Percentiles rank a stretch among this genome's conserved stretches.
Conservation (phyloP, 2,113 vertebrate genomes). For the Poeciliopsis retropinna region DNA sequence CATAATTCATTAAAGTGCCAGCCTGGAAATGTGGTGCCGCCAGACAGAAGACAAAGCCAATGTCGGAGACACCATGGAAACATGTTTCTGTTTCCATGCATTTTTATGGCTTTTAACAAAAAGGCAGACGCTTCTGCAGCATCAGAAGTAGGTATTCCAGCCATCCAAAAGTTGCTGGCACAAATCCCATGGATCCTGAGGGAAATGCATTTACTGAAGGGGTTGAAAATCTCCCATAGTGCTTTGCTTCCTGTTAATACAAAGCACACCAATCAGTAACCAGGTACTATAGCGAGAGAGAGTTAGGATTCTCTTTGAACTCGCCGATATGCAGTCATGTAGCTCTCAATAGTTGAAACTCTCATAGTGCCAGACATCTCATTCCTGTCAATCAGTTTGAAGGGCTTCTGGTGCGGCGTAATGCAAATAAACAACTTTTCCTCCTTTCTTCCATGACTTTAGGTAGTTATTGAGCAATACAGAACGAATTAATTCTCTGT, state of each 20-base stretch:
- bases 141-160: constrained; percentile 45
- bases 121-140: constrained; percentile 31
- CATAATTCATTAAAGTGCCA: constrained; percentile 58
- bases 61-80: not conserved
- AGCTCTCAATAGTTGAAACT: not conserved
- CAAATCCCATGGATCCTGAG: constrained; percentile 58
- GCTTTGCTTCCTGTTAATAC: constrained; percentile 68
- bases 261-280: constrained; percentile 57
- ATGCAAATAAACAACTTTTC: not conserved
- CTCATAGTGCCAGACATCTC: not conserved
- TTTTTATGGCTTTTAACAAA: constrained; percentile 1
- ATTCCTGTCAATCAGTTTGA: not conserved
- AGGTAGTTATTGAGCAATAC: not conserved
- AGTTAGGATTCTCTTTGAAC: not conserved
- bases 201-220: constrained; percentile 73
- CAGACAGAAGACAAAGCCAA: constrained; percentile 4
- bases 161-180: constrained; percentile 55
- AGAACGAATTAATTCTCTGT: not conserved
- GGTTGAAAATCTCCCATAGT: constrained; percentile 71
- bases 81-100: not conserved
- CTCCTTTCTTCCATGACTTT: not conserved
- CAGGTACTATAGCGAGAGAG: too few species aligned
- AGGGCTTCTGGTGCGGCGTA: not conserved
- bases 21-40: constrained; percentile 38
- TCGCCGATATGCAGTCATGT: not conserved